Evolutionary conservation across 2,888 invertebrate genomes (phyloP), one percentile per base, ranked within the genome.

Genomic region (Chirona hameri): DNA sequence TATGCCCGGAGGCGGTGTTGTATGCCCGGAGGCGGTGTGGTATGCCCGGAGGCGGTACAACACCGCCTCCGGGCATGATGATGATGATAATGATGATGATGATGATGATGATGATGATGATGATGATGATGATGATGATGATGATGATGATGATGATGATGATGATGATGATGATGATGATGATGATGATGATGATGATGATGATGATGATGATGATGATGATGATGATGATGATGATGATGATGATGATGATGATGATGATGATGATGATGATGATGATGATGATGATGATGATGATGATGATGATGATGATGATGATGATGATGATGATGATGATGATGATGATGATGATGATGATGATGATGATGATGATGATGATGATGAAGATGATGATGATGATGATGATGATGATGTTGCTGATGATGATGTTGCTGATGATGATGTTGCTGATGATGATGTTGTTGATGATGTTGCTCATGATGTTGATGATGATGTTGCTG

Each of bases 51-150:
- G n/a, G n/a, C n/a, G n/a, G n/a, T n/a, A n/a, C n/a, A n/a, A n/a
- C n/a, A n/a, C n/a, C n/a, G 65, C 21, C 65, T 18, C 18, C 65
- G 65, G n/a, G 18, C 18, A 65, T 65, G 65, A 65, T n/a, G 65
- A 65, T 65, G 65, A 65, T 65, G 65, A 65, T 65, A n/a, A n/a
- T 65, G 65, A n/a, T 65, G 65, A 65, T n/a, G 65, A n/a, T 65
- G 65, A 65, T 65, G 65, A n/a, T 65, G 65, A n/a, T 65, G n/a
- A n/a, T 65, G 65, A 65, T 65, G 65, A 65, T 65, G n/a, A 21
- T n/a, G 65, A 65, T 65, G 18, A 65, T 65, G 65, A 65, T 65
- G 65, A n/a, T n/a, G 65, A 65, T 65, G 65, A 65, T 65, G 65
- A 65, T 65, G 65, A n/a, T n/a, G 65, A 65, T n/a, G 65, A 65